Evolutionary conservation across 2,113 vertebrate species (phyloP), one percentile per base, ranked within the genome.

Genomic region (Aspiorhynchus laticeps): DNA sequence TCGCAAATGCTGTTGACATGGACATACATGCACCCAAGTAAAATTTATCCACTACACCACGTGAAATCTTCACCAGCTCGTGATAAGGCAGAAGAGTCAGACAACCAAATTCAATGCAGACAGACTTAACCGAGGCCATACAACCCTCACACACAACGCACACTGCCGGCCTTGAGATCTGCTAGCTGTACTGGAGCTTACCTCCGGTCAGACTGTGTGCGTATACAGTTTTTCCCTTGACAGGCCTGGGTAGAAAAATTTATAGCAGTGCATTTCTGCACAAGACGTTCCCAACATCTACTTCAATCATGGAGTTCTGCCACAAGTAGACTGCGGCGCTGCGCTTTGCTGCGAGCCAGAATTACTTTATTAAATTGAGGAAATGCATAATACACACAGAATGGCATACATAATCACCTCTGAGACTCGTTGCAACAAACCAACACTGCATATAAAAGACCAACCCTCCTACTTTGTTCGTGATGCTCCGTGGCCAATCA

Each of bases 401-500:
- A 93, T 92, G 89, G 91, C 90, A 92, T 92, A 76, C 56, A 95
- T 94, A 94, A 95, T 95, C 91, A 93, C 91, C 92, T 93, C 88
- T 59, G 93, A 94, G 92, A 93, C 87, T 0, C 82, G 91, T 86
- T 85, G 92, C 85, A 94, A 95, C 87, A 94, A 94, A 94, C 87
- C 75, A 90, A 89, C 89, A 88, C 88, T 88, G 92, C 92, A 95
- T 93, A 93, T 90, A 89, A 92, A 92, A 93, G 89, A 88, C 83
- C 63, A 87, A 92, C 93, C 89, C 92, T 94, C 91, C 86, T 14
- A 87, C 91, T 93, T 93, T 92, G 94, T 95, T 95, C 93, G 90
- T 91, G 93, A 88, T 93, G 93, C 90, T 93, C 92, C 90, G 87
- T 88, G 88, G 92, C 91, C 92, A 95, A 94, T 96, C 93, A 95